A percentile compares a stretch with the other conserved stretches of the same genome.
Conservation (phyloP, 2,888 invertebrate genomes). For the Acleris laterana region DNA sequence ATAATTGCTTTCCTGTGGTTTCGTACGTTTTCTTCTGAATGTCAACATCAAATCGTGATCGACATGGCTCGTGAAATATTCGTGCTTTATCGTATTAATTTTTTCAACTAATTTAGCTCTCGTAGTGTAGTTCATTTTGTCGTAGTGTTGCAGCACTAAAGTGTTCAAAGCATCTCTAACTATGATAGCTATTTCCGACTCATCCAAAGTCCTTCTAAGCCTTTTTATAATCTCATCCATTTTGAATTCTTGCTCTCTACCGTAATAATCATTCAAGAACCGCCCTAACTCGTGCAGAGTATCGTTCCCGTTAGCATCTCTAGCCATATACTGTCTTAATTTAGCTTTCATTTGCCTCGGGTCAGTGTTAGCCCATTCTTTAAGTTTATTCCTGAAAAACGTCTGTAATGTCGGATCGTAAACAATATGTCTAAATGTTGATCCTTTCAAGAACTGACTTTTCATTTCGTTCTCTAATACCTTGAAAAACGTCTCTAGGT, state of each 20-base stretch:
- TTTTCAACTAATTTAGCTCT: constrained; percentile 9
- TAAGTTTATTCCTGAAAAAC: constrained; percentile 7
- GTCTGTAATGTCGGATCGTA: neutral
- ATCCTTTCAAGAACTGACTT: constrained; percentile 17
- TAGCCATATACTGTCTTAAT: neutral
- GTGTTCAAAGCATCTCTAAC: neutral
- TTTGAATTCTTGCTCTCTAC: neutral
- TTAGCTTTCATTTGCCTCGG: neutral
- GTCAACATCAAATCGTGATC: neutral
- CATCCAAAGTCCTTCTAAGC: neutral
- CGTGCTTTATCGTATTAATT: constrained; percentile 7
- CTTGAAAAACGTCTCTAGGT: constrained; percentile 1
- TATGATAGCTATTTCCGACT: neutral
- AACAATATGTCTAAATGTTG: constrained; percentile 2
- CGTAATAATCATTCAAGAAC: constrained; percentile 11
- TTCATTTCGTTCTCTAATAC: constrained; percentile 9
- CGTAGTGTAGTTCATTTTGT: constrained; percentile 10
- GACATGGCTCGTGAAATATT: neutral
- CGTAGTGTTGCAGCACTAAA: constrained; percentile 18
- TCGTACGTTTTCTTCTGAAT: neutral
- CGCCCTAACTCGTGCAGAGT: neutral
- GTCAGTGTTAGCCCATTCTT: constrained; percentile 8
- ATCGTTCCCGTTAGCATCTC: neutral
- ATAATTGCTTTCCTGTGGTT: too few species aligned
- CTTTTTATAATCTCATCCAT: constrained; percentile 4